A percentile compares a stretch with the other conserved stretches of the same genome.
phyloP scores from a whole-genome alignment of 2,888 invertebrate genomes.

The Saturnia japonica region DNA sequence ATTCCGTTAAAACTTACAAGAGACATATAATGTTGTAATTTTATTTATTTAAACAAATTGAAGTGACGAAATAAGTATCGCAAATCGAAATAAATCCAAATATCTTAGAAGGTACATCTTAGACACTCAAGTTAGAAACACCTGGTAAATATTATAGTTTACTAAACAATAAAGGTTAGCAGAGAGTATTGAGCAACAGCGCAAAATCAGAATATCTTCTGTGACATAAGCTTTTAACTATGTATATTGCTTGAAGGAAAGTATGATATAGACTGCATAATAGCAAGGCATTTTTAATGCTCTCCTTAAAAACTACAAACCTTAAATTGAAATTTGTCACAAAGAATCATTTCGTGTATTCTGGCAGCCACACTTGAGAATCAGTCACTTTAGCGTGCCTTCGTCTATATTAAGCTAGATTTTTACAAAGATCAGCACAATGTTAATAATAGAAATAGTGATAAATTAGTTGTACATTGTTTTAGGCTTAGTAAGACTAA shows the following conservation, averaged over 20 bases:
- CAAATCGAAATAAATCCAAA: no score
- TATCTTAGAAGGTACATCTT: not conserved
- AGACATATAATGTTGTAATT: no score
- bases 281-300: not conserved
- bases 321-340: no score
- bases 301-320: not conserved
- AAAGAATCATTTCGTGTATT: no score
- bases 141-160: not conserved
- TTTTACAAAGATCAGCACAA: no score
- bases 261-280: not conserved
- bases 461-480: no score
- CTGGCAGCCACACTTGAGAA: not conserved
- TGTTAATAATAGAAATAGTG: no score
- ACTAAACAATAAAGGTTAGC: not conserved
- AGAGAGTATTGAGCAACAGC: not conserved
- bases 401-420: no score
- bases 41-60: no score
- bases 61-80: no score
- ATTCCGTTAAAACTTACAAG: not conserved
- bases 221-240: not conserved
- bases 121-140: not conserved
- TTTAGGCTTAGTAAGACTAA: no score
- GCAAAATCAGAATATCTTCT: not conserved
- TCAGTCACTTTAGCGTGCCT: not conserved
- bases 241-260: not conserved